A percentile compares a stretch with the other conserved stretches of the same genome.
phyloP scores from a whole-genome alignment of 1,140 invertebrate species.

The Chironomus striatipennis region DNA sequence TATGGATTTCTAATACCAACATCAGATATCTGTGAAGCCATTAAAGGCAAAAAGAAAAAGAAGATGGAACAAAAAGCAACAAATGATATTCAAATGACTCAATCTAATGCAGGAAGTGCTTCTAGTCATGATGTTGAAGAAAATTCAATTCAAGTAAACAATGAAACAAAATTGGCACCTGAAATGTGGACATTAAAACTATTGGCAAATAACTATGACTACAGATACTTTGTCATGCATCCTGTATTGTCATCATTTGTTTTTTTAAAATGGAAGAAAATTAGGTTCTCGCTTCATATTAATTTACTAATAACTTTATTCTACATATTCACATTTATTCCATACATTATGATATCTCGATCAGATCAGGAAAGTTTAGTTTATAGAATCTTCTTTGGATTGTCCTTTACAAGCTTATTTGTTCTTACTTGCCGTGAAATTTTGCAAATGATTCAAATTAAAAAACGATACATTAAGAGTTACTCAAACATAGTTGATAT shows the following conservation, averaged over 20 bases:
- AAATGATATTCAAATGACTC: too few species aligned
- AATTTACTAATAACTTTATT: slow-evolving; percentile 63
- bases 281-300: slow-evolving; percentile 57
- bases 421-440: slow-evolving; percentile 54
- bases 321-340: slow-evolving; percentile 37
- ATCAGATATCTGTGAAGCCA: background rate
- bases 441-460: slow-evolving; percentile 57
- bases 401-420: slow-evolving; percentile 45
- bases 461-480: slow-evolving; percentile 51
- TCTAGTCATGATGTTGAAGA: slow-evolving; percentile 40
- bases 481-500: slow-evolving; percentile 65
- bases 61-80: slow-evolving; percentile 27
- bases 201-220: slow-evolving; percentile 54
- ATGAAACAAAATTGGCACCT: slow-evolving; percentile 45
- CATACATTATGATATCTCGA: background rate
- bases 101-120: too few species aligned
- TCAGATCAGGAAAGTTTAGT: background rate
- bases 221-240: slow-evolving; percentile 61
- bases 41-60: background rate
- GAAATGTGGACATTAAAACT: slow-evolving; percentile 52
- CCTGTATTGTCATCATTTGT: slow-evolving; percentile 70
- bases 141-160: background rate
- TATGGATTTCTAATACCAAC: background rate
- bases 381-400: slow-evolving; percentile 33
- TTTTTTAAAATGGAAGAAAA: slow-evolving; percentile 71